phyloP scores from a whole-genome alignment of 2,113 vertebrate species.

The Condylura cristata region DNA sequence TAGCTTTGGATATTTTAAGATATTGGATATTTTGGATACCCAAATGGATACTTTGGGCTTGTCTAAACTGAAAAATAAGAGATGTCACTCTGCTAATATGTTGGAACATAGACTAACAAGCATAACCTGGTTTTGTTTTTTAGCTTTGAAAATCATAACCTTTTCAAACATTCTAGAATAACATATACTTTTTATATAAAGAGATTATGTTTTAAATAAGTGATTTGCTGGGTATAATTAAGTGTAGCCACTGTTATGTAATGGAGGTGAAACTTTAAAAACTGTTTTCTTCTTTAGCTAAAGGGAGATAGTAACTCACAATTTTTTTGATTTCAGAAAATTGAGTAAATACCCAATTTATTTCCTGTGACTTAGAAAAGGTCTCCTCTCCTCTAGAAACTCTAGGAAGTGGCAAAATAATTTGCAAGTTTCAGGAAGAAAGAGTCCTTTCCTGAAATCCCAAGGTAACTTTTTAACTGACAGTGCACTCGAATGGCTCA shows the following conservation, averaged over 20 bases:
- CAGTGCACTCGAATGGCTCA: not conserved
- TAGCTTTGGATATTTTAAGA: constrained; percentile 2
- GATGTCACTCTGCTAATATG: not conserved
- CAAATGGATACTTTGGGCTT: not conserved
- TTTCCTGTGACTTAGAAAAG: not conserved
- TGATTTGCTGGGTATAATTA: not conserved
- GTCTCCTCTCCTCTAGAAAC: not conserved
- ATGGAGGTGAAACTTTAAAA: not conserved
- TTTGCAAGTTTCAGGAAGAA: not conserved
- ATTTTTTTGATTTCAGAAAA: constrained; percentile 3
- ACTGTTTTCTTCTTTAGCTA: not conserved
- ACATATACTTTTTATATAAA: not conserved
- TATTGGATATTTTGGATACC: not conserved
- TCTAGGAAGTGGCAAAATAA: not conserved
- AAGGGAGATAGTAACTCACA: not conserved
- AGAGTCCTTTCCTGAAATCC: not conserved
- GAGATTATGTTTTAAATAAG: not conserved
- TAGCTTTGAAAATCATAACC: not conserved
- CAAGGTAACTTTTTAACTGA: not conserved
- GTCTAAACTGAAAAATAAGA: not conserved
- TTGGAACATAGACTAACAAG: not conserved
- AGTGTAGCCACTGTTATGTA: not conserved
- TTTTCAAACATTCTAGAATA: not conserved
- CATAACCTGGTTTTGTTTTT: not conserved
- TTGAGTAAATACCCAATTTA: not conserved